Evolutionary conservation across 2,113 vertebrate species (phyloP).

Genomic region (Cyprinodon brontotheroides): DNA sequence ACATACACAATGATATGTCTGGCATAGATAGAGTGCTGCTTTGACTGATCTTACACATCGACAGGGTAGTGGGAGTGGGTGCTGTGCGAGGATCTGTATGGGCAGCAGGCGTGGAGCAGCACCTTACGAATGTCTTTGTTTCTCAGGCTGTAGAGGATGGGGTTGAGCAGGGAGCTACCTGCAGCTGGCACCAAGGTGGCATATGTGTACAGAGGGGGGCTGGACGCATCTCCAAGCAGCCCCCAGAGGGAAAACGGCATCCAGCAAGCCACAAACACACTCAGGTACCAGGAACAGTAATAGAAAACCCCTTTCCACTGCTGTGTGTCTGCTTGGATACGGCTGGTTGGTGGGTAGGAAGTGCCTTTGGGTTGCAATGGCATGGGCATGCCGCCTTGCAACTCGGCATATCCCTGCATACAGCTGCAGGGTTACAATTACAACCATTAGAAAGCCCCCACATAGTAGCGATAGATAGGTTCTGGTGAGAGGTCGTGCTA

Average conservation of each 20-base stretch:
- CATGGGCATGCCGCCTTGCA: conserved; percentile 88
- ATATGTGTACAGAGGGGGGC: conserved; percentile 86
- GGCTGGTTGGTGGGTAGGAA: conserved; percentile 84
- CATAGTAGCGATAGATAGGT: conserved; percentile 88
- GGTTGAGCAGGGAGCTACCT: conserved; percentile 93
- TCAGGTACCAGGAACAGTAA: conserved; percentile 88
- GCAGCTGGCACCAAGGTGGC: conserved; percentile 89
- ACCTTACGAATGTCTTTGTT: conserved; percentile 94
- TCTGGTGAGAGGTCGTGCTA: conserved; percentile 85
- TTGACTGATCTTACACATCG: conserved; percentile 82
- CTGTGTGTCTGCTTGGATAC: conserved; percentile 76
- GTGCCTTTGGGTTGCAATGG: conserved; percentile 94
- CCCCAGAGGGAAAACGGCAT: conserved; percentile 91
- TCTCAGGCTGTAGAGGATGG: conserved; percentile 92
- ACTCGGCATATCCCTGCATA: conserved; percentile 91
- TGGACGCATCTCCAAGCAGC: conserved; percentile 85
- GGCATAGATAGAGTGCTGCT: conserved; percentile 50
- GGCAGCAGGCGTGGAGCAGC: conserved; percentile 87
- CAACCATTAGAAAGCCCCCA: conserved; percentile 84
- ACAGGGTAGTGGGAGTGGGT: conserved; percentile 87
- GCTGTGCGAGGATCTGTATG: conserved; percentile 68
- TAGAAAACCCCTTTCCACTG: conserved; percentile 71
- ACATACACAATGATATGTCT: conserved; percentile 64
- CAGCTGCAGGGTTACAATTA: conserved; percentile 87
- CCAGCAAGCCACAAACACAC: conserved; percentile 92